These are phyloP conservation scores for Holocentrus rufus DNA, from an alignment of 2,797 vertebrate species.

Conservation along the genomic window DNA sequence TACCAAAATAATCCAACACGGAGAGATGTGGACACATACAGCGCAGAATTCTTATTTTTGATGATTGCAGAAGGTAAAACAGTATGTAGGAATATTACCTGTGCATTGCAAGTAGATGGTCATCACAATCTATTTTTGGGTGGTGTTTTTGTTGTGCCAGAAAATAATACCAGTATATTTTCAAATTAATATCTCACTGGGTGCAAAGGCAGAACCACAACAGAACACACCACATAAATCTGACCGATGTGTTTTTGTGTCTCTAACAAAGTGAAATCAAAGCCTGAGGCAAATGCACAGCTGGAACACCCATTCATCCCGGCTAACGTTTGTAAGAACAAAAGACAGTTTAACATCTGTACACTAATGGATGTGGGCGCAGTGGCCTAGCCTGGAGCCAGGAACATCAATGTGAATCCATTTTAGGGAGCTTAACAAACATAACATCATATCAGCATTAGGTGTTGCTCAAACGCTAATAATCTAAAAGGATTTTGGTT, in stretches of 20 bases:
- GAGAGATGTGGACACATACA: conserved; percentile 1
- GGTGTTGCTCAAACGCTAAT: conserved; percentile 37
- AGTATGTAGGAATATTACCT: neutral
- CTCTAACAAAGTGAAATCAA: conserved; percentile 40
- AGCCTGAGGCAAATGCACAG: conserved; percentile 29
- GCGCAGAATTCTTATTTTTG: neutral
- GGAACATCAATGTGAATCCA: conserved; percentile 36
- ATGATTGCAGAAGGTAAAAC: neutral
- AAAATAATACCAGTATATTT: conserved; percentile 1
- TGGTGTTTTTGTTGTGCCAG: neutral
- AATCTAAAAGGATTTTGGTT: conserved; percentile 42
- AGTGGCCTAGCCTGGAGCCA: conserved; percentile 48
- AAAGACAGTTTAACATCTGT: conserved; percentile 47
- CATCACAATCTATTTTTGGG: neutral
- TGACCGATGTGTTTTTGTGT: conserved; percentile 35
- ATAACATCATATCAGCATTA: conserved; percentile 28
- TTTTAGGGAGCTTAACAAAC: conserved; percentile 30
- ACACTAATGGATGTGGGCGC: conserved; percentile 34
- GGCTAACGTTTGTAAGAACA: conserved; percentile 17
- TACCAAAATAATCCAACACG: conserved; percentile 43
- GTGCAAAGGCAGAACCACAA: conserved; percentile 3
- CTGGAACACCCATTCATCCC: conserved; percentile 38
- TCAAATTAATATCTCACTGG: conserved; percentile 21
- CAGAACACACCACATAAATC: neutral
- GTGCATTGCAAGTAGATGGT: neutral